Conservation (phyloP, 1,140 invertebrate species). For the Stegodyphus mimosarum region DNA sequence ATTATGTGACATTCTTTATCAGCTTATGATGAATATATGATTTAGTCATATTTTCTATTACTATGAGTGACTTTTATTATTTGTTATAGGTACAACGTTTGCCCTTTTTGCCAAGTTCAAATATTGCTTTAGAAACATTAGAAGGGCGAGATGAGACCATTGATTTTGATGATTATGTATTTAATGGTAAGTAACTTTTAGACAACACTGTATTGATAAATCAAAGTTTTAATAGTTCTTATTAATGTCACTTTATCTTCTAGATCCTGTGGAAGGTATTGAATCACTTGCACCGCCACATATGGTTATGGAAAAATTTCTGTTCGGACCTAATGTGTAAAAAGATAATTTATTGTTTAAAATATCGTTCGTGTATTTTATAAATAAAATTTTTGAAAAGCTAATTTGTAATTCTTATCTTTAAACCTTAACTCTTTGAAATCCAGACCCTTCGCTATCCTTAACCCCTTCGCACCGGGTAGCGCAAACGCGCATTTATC, state of each 20-base stretch:
- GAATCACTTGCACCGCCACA: constrained; percentile 83
- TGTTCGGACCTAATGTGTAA: neutral
- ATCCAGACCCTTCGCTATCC: too few species aligned
- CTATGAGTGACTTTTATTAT: constrained; percentile 10
- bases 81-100: constrained; percentile 66
- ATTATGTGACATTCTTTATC: too few species aligned
- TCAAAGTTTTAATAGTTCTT: neutral
- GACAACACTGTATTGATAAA: neutral
- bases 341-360: too few species aligned
- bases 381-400: too few species aligned
- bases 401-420: too few species aligned
- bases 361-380: too few species aligned
- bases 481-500: too few species aligned
- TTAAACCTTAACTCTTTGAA: too few species aligned
- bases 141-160: constrained; percentile 79
- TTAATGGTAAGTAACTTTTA: constrained; percentile 72
- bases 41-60: too few species aligned
- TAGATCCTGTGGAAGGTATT: constrained; percentile 73
- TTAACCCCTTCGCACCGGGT: too few species aligned
- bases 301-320: constrained; percentile 76
- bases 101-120: constrained; percentile 67
- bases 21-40: too few species aligned
- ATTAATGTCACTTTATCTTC: constrained; percentile 16
- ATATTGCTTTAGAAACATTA: constrained; percentile 67
- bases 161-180: constrained; percentile 81